Conservation (phyloP, 2,888 invertebrate genomes). For the Orchestes rusci region DNA sequence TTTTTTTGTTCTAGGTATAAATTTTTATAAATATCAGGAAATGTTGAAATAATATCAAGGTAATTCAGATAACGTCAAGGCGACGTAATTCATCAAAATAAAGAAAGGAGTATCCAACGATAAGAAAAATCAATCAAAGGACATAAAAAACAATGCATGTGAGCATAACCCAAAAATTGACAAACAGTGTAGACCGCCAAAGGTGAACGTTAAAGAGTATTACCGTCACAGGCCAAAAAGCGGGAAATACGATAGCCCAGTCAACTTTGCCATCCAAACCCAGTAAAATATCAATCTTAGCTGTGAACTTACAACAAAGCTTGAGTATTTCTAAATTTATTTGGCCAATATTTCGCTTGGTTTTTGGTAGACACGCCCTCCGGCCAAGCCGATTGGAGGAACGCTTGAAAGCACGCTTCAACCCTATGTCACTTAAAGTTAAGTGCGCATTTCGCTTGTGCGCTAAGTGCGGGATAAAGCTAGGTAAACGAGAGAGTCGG, state of each 20-base stretch:
- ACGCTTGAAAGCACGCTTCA: conserved; percentile 26
- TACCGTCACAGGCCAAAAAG: too few relatives aligned
- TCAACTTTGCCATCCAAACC: conserved; percentile 15
- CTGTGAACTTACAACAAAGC: conserved; percentile 32
- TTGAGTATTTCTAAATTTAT: conserved; percentile 35
- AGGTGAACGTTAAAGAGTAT: too few relatives aligned
- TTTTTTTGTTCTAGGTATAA: too few relatives aligned
- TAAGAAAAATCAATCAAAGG: too few relatives aligned
- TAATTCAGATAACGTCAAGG: too few relatives aligned
- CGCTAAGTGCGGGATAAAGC: conserved; percentile 28
- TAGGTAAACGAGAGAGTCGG: conserved; percentile 25
- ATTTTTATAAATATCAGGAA: too few relatives aligned
- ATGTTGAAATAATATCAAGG: too few relatives aligned
- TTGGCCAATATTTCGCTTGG: conserved; percentile 41
- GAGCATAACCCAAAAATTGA: too few relatives aligned
- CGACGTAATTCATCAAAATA: too few relatives aligned
- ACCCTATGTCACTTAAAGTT: conserved; percentile 26
- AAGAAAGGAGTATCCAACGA: too few relatives aligned
- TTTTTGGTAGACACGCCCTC: conserved; percentile 40
- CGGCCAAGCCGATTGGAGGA: conserved; percentile 34
- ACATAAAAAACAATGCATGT: too few relatives aligned
- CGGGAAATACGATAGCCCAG: conserved; percentile 7
- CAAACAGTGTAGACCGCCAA: too few relatives aligned
- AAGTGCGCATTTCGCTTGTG: conserved; percentile 27
- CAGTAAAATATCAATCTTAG: conserved; percentile 27